Base-by-base conservation (phyloP, 2,888 invertebrate species). In the Hylaea fasciaria region DNA sequence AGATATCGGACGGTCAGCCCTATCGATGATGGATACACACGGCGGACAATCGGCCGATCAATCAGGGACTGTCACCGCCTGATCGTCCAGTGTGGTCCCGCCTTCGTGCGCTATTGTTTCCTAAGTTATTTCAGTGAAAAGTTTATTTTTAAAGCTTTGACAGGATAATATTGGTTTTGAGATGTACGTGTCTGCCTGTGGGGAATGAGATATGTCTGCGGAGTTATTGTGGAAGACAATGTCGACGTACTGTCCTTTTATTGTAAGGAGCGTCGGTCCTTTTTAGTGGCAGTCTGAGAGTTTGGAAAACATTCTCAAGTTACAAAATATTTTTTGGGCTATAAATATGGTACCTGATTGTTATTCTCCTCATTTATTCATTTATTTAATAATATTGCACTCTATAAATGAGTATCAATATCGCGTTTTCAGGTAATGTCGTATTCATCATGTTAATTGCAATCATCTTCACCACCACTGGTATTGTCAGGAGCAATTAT, bases 11-110 rank as follows among this genome's bases (percentile, higher is more conserved):
- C 17, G 47, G 52, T 29, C 74, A 77, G 70, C 77, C 72, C 65
- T 70, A 59, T 64, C 52, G 68, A 79, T 82, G 83, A 85, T 82
- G 77, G 81, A 85, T 83, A 72, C 70, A 71, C 72, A 54, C 70
- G 71, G 65, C 65, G 73, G 78, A 83, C 83, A 81, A 81, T 80
- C 79, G 77, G 64, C 57, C 77, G 76, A 85, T 85, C 83, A 73
- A 81, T 85, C 84, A 84, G 71, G 59, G 57, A 65, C 40, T 66
- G 71, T 69, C 71, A 57, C 66, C 56, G 62, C 48, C 37, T 56
- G 60, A 68, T 73, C 78, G 71, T 68, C 76, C 64, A 28, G 80
- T 76, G 78, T 78, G 78, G 78, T 73, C 81, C 67, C 58, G 28
- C 14, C 37, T 22, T 65, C 69, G 73, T 71, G 65, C 62, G 51